Conservation (phyloP, 2,888 invertebrate species). For the Leptopilina myrica region DNA sequence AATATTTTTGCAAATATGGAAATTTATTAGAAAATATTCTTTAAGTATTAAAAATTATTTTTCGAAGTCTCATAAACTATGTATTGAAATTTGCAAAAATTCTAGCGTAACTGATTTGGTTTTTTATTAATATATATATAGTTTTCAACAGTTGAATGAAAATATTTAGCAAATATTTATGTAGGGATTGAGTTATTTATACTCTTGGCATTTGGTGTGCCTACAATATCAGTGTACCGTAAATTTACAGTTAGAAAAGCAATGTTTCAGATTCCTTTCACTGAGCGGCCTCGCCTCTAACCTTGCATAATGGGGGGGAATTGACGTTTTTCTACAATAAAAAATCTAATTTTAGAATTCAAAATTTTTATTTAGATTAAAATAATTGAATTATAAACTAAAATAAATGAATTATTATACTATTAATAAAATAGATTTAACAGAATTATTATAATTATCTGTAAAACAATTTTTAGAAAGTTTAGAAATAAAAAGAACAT, state of each 20-base stretch:
- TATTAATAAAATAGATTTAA: no score
- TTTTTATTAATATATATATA: not conserved
- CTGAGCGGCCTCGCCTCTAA: slow-evolving; percentile 64
- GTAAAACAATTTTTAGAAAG: no score
- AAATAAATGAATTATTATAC: no score
- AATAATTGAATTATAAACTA: no score
- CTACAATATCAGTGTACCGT: slow-evolving; percentile 4
- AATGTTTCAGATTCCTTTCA: slow-evolving; percentile 66
- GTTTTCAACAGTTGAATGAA: slow-evolving; percentile 6
- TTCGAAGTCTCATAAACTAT: no score
- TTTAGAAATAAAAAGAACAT: no score
- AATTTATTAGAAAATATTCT: no score
- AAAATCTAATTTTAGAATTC: slow-evolving; percentile 1
- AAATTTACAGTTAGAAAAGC: slow-evolving; percentile 50
- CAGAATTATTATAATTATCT: no score
- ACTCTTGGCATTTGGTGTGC: not conserved
- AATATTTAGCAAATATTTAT: slow-evolving; percentile 6
- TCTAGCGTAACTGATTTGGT: not conserved
- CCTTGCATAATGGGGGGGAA: not conserved
- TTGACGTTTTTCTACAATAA: not conserved
- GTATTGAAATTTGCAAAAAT: not conserved
- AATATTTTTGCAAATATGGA: no score
- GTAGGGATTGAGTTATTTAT: not conserved
- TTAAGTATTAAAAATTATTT: no score
- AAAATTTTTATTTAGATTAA: no score